Evolutionary conservation across 2,797 vertebrate species (phyloP).

Genomic region (Mormyrops boulengeri): DNA sequence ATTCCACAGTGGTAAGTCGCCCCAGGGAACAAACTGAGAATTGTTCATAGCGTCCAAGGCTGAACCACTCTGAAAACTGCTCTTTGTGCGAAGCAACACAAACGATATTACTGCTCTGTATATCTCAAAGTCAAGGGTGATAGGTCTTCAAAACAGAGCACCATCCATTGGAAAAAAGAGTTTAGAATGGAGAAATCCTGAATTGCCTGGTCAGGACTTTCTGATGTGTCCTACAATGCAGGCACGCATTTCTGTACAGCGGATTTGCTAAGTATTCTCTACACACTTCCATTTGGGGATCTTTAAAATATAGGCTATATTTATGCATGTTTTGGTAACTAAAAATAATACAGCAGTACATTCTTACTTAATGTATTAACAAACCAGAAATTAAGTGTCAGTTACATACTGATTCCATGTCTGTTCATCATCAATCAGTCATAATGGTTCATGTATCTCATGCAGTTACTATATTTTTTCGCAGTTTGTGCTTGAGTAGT

Average conservation of each 20-base stretch:
- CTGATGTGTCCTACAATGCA: conserved; percentile 38
- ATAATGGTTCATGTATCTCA: background rate
- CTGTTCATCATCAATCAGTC: background rate
- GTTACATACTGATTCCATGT: background rate
- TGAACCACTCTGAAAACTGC: conserved; percentile 59
- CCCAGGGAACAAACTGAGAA: conserved; percentile 72
- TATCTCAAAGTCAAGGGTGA: conserved; percentile 55
- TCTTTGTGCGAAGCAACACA: conserved; percentile 66
- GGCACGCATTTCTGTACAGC: conserved; percentile 17
- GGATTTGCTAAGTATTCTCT: background rate
- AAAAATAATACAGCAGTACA: background rate
- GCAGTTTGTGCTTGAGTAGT: background rate
- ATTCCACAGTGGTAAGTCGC: conserved; percentile 53
- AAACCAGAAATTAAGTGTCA: background rate
- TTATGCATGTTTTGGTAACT: background rate
- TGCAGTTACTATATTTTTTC: background rate
- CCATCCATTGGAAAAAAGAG: conserved; percentile 53
- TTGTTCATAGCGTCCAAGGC: conserved; percentile 62
- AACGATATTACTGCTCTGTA: conserved; percentile 66
- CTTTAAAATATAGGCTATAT: background rate
- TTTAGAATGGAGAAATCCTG: conserved; percentile 60
- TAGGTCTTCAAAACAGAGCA: conserved; percentile 65
- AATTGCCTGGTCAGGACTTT: conserved; percentile 44
- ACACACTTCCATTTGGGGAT: background rate
- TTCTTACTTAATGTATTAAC: background rate